Percentiles rank a stretch among this genome's conserved stretches.
These are phyloP conservation scores for Apogon hyalosoma DNA, from an alignment of 2,797 vertebrate species.

Conservation along the genomic window DNA sequence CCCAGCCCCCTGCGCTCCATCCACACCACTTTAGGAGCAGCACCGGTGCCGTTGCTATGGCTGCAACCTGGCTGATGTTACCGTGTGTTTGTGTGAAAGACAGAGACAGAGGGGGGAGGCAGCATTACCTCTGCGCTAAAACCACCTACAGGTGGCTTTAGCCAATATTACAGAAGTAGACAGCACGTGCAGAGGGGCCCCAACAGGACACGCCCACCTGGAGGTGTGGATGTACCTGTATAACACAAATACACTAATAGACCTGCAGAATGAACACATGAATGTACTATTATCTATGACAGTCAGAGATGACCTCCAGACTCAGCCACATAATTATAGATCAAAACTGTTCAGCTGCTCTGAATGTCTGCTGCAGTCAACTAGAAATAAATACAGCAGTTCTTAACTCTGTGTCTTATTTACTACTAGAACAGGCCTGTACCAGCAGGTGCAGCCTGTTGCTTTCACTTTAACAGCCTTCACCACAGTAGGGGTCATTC, in stretches of 20 bases:
- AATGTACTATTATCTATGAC: slow-evolving; percentile 11
- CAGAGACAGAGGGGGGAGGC: not conserved
- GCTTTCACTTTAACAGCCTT: not conserved
- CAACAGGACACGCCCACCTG: not conserved
- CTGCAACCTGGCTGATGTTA: slow-evolving; percentile 65
- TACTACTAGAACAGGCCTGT: not conserved
- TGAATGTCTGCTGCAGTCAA: rapidly evolving
- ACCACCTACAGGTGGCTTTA: slow-evolving; percentile 17
- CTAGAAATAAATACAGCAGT: not conserved
- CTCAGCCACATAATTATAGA: not conserved
- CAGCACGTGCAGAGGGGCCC: not conserved
- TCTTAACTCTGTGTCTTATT: not conserved
- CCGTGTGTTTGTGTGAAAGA: slow-evolving; percentile 18
- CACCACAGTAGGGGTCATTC: rapidly evolving
- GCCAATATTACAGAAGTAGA: not conserved
- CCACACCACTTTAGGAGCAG: slow-evolving; percentile 57
- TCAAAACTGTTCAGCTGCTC: not conserved
- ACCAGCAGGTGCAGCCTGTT: slow-evolving; percentile 43
- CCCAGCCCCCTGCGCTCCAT: slow-evolving; percentile 61
- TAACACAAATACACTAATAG: not conserved
- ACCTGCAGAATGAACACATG: not conserved
- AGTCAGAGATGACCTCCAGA: slow-evolving; percentile 15
- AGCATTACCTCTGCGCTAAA: slow-evolving; percentile 18
- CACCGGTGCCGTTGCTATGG: slow-evolving; percentile 79
- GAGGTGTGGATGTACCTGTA: rapidly evolving